Conservation (phyloP, 2,888 invertebrate genomes). For the Heliothis peltigera region DNA sequence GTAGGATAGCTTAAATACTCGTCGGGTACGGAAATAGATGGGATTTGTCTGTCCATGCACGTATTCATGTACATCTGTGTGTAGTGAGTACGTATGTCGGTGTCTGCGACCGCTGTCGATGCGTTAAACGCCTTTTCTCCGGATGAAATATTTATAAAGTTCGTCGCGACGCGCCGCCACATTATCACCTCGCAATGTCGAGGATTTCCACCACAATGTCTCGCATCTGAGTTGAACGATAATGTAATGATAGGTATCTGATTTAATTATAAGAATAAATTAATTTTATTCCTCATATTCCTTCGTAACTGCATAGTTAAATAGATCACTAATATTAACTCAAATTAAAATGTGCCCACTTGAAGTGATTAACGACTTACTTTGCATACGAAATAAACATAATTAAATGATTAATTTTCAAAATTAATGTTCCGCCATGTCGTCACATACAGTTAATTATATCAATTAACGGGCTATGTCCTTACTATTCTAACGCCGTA, state of each 20-base stretch:
- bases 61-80: slow-evolving; percentile 31
- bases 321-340: slow-evolving; percentile 12
- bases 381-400: slow-evolving; percentile 22
- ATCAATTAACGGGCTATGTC: slow-evolving; percentile 64
- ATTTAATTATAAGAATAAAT: slow-evolving; percentile 14
- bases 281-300: neutral
- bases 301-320: neutral
- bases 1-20: slow-evolving; percentile 64
- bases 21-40: slow-evolving; percentile 75
- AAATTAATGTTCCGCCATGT: slow-evolving; percentile 7
- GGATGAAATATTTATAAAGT: slow-evolving; percentile 68
- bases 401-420: slow-evolving; percentile 22
- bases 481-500: slow-evolving; percentile 79
- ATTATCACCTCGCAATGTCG: slow-evolving; percentile 41
- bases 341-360: neutral
- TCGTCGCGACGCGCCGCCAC: slow-evolving; percentile 41
- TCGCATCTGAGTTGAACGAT: slow-evolving; percentile 18
- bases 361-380: slow-evolving; percentile 12
- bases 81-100: slow-evolving; percentile 48
- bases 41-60: slow-evolving; percentile 56
- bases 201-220: slow-evolving; percentile 29
- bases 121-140: slow-evolving; percentile 66
- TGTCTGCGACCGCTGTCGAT: slow-evolving; percentile 59
- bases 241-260: slow-evolving; percentile 26
- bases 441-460: slow-evolving; percentile 18